Conservation (phyloP, 2,888 invertebrate species). For the Thalpophila matura region DNA sequence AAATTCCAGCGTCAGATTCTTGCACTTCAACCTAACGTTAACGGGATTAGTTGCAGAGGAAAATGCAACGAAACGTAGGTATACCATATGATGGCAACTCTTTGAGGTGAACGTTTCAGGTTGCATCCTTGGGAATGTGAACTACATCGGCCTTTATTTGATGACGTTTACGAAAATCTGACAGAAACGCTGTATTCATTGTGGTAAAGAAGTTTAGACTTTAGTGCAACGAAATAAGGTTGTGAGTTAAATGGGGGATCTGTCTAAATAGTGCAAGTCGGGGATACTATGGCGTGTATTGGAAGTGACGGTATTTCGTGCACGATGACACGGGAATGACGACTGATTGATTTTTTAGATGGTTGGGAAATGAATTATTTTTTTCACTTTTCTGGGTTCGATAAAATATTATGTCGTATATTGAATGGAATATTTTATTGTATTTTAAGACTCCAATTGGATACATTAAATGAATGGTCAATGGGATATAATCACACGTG, state of each 20-base stretch:
- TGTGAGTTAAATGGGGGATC: conserved; percentile 1
- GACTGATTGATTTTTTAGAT: conserved; percentile 27
- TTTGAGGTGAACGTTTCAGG: conserved; percentile 40
- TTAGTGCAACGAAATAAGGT: conserved; percentile 1
- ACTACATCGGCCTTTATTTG: conserved; percentile 27
- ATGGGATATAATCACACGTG: too few species aligned
- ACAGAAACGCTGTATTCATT: background rate
- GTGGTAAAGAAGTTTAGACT: conserved; percentile 10
- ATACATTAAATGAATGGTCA: too few species aligned
- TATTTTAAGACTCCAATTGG: too few species aligned
- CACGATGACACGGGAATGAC: conserved; percentile 29
- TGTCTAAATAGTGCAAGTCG: conserved; percentile 58
- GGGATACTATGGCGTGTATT: conserved; percentile 46
- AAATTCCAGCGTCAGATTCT: background rate
- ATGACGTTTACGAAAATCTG: conserved; percentile 49
- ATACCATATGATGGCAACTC: background rate
- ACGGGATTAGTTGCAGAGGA: background rate
- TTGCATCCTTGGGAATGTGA: conserved; percentile 22
- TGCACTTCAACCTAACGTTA: background rate
- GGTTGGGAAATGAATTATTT: background rate
- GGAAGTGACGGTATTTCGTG: conserved; percentile 44
- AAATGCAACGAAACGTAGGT: conserved; percentile 7
- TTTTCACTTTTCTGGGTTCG: background rate
- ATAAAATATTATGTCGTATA: too few species aligned
- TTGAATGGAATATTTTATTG: too few species aligned